Percentiles rank a stretch among this genome's conserved stretches.
Evolutionary conservation across 2,113 vertebrate species (phyloP).

Genomic region (Lethenteron camtschaticum): DNA sequence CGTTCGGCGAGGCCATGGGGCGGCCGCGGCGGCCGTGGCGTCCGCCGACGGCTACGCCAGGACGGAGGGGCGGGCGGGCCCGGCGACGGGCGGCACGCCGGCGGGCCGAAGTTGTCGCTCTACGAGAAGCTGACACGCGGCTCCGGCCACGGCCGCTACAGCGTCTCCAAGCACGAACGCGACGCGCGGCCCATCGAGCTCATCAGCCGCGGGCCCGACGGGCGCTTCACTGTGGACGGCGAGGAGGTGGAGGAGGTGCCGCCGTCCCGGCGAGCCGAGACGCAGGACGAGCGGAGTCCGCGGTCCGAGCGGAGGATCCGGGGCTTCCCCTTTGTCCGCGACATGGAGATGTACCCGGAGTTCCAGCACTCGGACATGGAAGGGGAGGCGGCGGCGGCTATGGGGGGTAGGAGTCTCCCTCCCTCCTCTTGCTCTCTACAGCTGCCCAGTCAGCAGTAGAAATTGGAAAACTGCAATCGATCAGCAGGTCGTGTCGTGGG

Average conservation of each 20-base stretch:
- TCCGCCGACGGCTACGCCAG: no score
- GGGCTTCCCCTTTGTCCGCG: slow-evolving; percentile 90
- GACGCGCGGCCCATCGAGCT: slow-evolving; percentile 75
- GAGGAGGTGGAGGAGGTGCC: slow-evolving; percentile 32
- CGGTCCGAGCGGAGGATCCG: slow-evolving; percentile 41
- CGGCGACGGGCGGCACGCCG: no score
- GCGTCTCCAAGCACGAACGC: slow-evolving; percentile 71
- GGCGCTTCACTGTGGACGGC: slow-evolving; percentile 68
- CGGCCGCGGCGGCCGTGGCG: no score
- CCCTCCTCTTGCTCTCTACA: slow-evolving; percentile 72
- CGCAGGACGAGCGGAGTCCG: no score
- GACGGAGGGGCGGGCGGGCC: no score
- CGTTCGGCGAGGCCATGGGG: no score
- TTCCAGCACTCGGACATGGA: slow-evolving; percentile 96
- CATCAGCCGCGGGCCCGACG: slow-evolving; percentile 81
- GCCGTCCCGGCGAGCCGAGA: slow-evolving; percentile 19
- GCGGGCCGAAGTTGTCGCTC: slow-evolving; percentile 44
- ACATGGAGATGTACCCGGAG: slow-evolving; percentile 94
- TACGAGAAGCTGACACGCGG: slow-evolving; percentile 97
- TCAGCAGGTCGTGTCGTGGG: no score
- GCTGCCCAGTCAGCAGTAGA: slow-evolving; percentile 73
- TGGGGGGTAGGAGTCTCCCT: slow-evolving; percentile 58
- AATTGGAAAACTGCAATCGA: no score
- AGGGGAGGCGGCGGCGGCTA: slow-evolving; percentile 57
- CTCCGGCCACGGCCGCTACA: slow-evolving; percentile 93